phyloP scores from a whole-genome alignment of 2,888 invertebrate species.

The Apotomis turbidana region DNA sequence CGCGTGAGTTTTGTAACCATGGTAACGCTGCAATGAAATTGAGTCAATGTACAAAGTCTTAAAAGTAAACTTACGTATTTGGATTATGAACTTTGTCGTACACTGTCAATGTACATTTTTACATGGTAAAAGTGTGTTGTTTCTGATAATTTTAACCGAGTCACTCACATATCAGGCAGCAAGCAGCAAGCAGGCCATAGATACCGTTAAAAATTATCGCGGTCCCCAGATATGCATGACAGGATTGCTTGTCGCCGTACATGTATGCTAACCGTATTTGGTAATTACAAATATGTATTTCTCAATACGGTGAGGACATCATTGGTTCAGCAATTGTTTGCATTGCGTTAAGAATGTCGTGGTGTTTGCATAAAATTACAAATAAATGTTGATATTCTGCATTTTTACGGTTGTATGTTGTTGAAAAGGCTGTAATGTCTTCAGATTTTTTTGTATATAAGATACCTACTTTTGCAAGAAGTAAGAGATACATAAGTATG shows the following conservation, averaged over 20 bases:
- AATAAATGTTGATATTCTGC: background rate
- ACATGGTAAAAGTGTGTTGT: background rate
- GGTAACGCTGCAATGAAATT: background rate
- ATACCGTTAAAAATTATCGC: background rate
- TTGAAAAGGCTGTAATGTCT: too few species aligned
- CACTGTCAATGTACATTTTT: background rate
- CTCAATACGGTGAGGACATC: background rate
- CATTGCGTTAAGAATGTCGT: background rate
- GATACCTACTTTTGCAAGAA: too few species aligned
- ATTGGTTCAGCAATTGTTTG: background rate
- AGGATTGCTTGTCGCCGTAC: background rate
- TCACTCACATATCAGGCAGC: background rate
- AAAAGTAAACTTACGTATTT: background rate
- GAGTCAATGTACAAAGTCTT: background rate
- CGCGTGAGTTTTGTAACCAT: constrained; percentile 9
- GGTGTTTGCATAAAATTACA: background rate
- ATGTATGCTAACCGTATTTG: background rate
- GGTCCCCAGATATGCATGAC: background rate
- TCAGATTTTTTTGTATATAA: too few species aligned
- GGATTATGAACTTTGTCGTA: background rate
- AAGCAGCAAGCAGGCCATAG: background rate
- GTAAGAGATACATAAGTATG: too few species aligned
- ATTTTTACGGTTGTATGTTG: background rate
- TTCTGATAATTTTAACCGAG: background rate
- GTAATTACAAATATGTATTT: background rate